Conservation (phyloP, 2,113 vertebrate species). For the Acanthisitta chloris region DNA sequence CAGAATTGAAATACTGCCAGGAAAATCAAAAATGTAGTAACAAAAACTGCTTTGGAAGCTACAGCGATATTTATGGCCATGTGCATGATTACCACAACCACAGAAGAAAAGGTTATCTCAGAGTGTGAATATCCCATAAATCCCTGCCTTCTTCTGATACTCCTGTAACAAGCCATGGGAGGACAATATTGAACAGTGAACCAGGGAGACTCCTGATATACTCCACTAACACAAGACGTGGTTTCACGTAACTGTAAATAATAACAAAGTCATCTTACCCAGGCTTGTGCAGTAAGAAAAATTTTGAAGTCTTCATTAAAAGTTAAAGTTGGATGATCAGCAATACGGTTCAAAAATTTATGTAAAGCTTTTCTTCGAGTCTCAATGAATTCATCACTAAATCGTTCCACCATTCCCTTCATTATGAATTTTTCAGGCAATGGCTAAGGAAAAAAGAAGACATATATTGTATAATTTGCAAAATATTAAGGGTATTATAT, state of each 20-base stretch:
- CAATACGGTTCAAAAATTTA: constrained; percentile 88
- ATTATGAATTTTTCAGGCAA: constrained; percentile 97
- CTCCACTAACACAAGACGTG: neutral
- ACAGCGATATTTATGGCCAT: neutral
- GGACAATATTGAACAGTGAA: neutral
- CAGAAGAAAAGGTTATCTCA: neutral
- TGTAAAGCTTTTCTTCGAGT: constrained; percentile 89
- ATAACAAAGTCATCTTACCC: constrained; percentile 70
- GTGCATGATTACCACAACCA: neutral
- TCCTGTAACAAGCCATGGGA: neutral
- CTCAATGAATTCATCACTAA: constrained; percentile 93
- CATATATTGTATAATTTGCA: neutral
- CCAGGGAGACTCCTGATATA: neutral
- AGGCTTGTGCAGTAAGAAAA: constrained; percentile 89
- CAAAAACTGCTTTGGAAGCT: neutral
- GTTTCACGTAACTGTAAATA: neutral
- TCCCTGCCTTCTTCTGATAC: neutral
- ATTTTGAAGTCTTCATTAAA: constrained; percentile 88
- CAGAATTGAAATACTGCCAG: neutral
- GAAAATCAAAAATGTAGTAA: neutral
- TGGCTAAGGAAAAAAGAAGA: constrained; percentile 74
- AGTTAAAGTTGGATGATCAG: constrained; percentile 92
- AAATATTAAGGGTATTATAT: neutral
- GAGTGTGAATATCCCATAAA: neutral
- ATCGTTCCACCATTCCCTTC: constrained; percentile 95